Base-by-base conservation (phyloP, 2,797 vertebrate species). In the Sebastes dallii region DNA sequence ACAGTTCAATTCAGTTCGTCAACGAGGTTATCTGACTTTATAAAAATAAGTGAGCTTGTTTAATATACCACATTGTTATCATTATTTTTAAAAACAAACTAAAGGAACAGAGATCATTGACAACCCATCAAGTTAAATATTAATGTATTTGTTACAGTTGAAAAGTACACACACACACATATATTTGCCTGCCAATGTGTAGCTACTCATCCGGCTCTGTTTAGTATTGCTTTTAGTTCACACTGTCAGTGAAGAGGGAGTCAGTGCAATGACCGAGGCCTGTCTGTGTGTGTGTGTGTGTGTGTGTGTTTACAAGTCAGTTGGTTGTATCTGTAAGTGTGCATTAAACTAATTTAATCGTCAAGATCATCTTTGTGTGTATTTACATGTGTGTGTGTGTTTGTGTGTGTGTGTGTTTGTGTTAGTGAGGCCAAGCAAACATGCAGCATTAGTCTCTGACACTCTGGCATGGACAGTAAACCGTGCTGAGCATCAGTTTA, bases 41-140 rank as follows among this genome's bases (percentile, higher is more conserved):
- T 90, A 95, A 95, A 95, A 95, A 96, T 94, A 95, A 94, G 92
- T 95, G 91, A 93, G 87, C 89, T 85, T 83, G 93, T 91, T 85
- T 73, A 67, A 88, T 86, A 80, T 68, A 72, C 79, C 82, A 86
- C 87, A 61, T 89, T 30, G 16, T 87, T 18, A 66, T 81, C 52
- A 82, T 86, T 78, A 32, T 59, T 71, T 72, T 90, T 84, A 89
- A 80, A 84, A 86, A 91, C 36, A 66, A 83, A 89, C 52, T n/a
- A 42, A 86, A 80, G 11, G 32, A 90, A 85, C 83, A 74, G 56
- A 70, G 60, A 78, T 77, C 79, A 72, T 84, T 64, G 39, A 90
- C 79, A 80, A 86, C 77, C 74, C 80, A 67, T 87, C 86, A 22
- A 86, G 77, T 71, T 81, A 78, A 89, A 87, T 77, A 72, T 84